Base-by-base conservation (phyloP, 2,797 vertebrate species). In the Sitta carolinensis region DNA sequence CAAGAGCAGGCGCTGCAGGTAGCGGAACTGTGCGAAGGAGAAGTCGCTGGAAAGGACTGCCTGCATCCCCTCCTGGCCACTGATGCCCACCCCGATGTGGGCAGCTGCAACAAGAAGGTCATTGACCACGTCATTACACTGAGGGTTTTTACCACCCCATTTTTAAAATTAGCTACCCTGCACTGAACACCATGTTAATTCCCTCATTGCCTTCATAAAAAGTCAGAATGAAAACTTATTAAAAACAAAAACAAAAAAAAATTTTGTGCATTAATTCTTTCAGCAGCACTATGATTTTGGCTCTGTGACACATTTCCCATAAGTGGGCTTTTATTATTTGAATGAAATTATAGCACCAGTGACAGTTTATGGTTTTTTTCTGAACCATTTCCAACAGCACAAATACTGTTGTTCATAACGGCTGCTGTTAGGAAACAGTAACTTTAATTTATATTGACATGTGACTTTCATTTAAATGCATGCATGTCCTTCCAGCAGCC, bases 31-130 rank as follows among this genome's bases (percentile, higher is more conserved):
- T 1, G 98, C 98, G 4, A 99, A 99, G 95, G 98, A 98, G 95
- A 95, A 99, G 97, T 99, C 99, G 0, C 99, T 99, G 96, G 98
- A 99, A 50, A 99, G 98, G 63, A 99, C 98, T 0, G 99, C 99
- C 94, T 99, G 99, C 98, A 99, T 99, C 78, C 99, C 99, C 91
- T 99, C 99, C 95, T 99, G 98, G 18, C 99, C 98, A 2, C 98
- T 99, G 97, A 99, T 99, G 12, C 99, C 99, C 0, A 99, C 98
- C 2, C 99, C 99, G 0, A 99, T 99, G 79, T 99, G 98, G 77
- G 99, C 99, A 92, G 98, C 99, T 99, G 95, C 88, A 96, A 94
- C 20, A 18, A 82, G 84, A 97, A 61, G 10, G 32, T 47, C 10
- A 21, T 26, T 11, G 48, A 8, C 52, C 40, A 15, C 1, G 0